Evolutionary conservation across 2,888 invertebrate genomes (phyloP), one percentile per base, ranked within the genome.

Genomic region (Argyresthia goedartella): DNA sequence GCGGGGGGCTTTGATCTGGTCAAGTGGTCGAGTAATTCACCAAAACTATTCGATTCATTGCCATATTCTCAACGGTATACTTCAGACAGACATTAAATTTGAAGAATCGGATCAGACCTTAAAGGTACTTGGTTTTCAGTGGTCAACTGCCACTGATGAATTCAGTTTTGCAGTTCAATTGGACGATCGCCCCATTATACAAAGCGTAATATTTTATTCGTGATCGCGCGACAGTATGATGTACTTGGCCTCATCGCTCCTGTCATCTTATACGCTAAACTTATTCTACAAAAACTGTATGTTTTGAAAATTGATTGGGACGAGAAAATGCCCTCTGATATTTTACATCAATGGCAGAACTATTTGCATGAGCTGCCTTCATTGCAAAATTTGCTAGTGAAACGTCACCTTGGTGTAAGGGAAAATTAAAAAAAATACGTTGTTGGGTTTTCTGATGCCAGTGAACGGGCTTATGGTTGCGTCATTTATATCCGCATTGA

Each of bases 221-320:
- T 42, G 6, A 16, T 52, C 4, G 44, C 44, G 11, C 36, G 49
- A n/a, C 15, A 43, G 8, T 49, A 6, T 7, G 36, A 49, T 35
- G 8, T 43, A 14, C 25, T 35, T 6, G 53, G 49, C 2, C 49
- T 14, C 4, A 25, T 14, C 11, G 44, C 44, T 6, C 53, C 44
- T 1, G 44, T 36, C 1, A 45, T 53, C 1, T 15, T 52, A 10
- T 44, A 13, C 11, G 52, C 52, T 15, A 53, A 53, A 53, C 33
- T 49, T 34, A n/a, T 53, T 8, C 16, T 53, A 8, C 16, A 50
- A 34, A 10, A 13, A 14, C 49, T 53, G 13, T 49, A 43, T 39
- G 11, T 13, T 14, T 14, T 14, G 7, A 42, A 42, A 39, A 35
- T 53, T 33, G 53, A 35, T 49, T 53, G 53, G 53, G 53, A 53